Evolutionary conservation across 2,113 vertebrate species (phyloP).

Genomic region (Prietella phreatophila): DNA sequence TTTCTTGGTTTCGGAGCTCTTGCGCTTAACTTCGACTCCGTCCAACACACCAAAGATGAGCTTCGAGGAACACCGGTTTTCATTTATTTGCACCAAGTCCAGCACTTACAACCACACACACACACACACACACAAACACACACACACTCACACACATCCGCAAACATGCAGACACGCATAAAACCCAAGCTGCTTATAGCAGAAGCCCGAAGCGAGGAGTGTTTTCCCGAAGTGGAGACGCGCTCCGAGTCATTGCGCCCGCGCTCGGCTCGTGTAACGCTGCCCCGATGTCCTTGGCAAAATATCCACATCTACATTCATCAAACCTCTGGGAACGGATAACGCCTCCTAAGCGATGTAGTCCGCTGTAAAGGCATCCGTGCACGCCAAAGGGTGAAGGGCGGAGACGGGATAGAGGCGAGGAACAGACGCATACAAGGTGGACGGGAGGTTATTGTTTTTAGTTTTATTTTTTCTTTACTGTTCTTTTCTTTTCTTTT

Average conservation of each 20-base stretch:
- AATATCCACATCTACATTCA: slow-evolving; percentile 47
- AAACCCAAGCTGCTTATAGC: not conserved
- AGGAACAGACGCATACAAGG: not conserved
- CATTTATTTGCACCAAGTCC: slow-evolving; percentile 23
- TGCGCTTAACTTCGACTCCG: slow-evolving; percentile 17
- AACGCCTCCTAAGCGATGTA: slow-evolving; percentile 1
- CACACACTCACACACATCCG: slow-evolving; percentile 8
- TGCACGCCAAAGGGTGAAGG: not conserved
- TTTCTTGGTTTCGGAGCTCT: not conserved
- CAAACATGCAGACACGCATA: slow-evolving; percentile 2
- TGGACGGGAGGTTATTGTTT: not conserved
- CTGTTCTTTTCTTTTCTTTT: no score
- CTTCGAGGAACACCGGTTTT: slow-evolving; percentile 7
- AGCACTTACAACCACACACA: slow-evolving; percentile 22
- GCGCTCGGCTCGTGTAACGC: slow-evolving; percentile 41
- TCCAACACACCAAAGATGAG: slow-evolving; percentile 1
- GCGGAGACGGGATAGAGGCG: slow-evolving; percentile 20
- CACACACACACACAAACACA: slow-evolving; percentile 11
- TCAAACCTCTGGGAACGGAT: slow-evolving; percentile 5
- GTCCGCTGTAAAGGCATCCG: slow-evolving; percentile 29
- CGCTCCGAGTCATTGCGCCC: slow-evolving; percentile 24
- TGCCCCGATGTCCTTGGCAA: slow-evolving; percentile 55
- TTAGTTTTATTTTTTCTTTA: no score
- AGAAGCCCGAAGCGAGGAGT: not conserved
- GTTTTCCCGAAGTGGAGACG: slow-evolving; percentile 40